Evolutionary conservation across 2,888 invertebrate species (phyloP).

Genomic region (Zhengitettix transpicula): DNA sequence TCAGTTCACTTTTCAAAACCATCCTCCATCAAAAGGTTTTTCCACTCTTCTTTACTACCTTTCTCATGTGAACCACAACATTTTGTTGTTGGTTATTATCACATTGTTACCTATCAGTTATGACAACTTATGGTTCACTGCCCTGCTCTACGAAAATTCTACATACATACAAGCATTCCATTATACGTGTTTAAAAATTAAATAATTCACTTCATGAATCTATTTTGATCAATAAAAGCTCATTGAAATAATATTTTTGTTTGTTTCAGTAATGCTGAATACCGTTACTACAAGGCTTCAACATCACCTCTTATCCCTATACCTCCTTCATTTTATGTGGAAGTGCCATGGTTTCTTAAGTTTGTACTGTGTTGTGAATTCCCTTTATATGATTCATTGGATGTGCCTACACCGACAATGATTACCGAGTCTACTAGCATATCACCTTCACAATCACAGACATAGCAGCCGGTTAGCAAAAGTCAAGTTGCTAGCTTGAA

Average conservation of each 20-base stretch:
- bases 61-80: no score
- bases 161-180: no score
- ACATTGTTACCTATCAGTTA: no score
- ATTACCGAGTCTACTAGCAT: slow-evolving; percentile 54
- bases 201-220: slow-evolving; percentile 1
- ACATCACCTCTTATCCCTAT: slow-evolving; percentile 82
- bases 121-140: no score
- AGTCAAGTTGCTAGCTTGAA: neutral
- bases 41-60: no score
- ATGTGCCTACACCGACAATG: slow-evolving; percentile 38
- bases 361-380: slow-evolving; percentile 76
- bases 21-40: no score
- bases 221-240: neutral
- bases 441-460: slow-evolving; percentile 49
- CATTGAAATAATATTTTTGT: neutral
- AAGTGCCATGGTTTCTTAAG: slow-evolving; percentile 68
- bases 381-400: slow-evolving; percentile 66
- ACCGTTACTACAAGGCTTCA: slow-evolving; percentile 71
- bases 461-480: slow-evolving; percentile 35
- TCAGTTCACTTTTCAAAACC: no score
- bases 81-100: no score
- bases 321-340: slow-evolving; percentile 73
- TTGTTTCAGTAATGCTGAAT: slow-evolving; percentile 57
- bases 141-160: no score
- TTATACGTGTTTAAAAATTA: neutral